These are phyloP conservation scores for Dusona sp. DNA, from an alignment of 2,888 invertebrate genomes.

Conservation along the genomic window DNA sequence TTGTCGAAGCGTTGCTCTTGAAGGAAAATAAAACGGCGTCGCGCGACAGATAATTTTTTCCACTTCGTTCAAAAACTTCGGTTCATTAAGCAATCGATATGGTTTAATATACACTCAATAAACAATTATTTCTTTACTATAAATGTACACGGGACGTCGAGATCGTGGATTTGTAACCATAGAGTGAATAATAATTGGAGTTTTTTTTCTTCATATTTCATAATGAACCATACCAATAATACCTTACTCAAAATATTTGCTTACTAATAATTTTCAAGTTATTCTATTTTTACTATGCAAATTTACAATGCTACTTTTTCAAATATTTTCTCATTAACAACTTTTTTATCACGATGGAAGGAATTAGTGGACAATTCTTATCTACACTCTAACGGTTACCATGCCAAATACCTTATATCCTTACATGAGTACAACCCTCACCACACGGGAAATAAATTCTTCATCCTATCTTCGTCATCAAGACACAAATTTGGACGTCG, in stretches of 20 bases:
- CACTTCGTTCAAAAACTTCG: slow-evolving; percentile 36
- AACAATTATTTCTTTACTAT: slow-evolving; percentile 50
- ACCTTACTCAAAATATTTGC: not conserved
- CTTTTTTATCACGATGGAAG: not conserved
- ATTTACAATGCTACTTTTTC: not conserved
- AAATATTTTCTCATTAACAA: not conserved
- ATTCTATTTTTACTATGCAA: not conserved
- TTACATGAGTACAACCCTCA: not conserved
- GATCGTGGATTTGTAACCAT: slow-evolving; percentile 3
- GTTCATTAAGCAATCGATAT: slow-evolving; percentile 48
- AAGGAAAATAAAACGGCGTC: slow-evolving; percentile 24
- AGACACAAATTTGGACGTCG: slow-evolving; percentile 3
- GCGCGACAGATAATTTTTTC: slow-evolving; percentile 39
- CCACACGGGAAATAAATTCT: not conserved
- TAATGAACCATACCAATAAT: not conserved
- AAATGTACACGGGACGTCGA: slow-evolving; percentile 15
- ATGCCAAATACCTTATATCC: not conserved
- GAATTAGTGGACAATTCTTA: not conserved
- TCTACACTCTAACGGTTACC: not conserved
- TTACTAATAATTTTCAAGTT: not conserved
- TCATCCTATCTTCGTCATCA: not conserved
- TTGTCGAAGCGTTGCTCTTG: slow-evolving; percentile 22
- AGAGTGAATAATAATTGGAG: not conserved
- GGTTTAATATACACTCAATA: slow-evolving; percentile 37
- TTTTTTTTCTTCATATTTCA: slow-evolving; percentile 30